Conservation (phyloP, 1,140 invertebrate species). For the Sipha flava region DNA sequence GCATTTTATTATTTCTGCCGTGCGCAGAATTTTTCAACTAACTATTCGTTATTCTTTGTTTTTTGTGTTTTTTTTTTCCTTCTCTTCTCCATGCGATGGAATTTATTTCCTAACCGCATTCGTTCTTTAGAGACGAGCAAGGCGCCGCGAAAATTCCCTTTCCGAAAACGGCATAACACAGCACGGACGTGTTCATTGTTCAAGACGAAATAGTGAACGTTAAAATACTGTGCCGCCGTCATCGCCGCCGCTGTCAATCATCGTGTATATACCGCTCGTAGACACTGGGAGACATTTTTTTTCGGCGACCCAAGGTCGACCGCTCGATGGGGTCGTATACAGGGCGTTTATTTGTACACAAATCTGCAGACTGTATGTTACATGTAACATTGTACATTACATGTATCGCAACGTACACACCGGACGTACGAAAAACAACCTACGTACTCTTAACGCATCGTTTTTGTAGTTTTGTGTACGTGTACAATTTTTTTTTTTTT, state of each 20-base stretch:
- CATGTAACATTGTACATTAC: too few species aligned
- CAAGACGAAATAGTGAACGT: background rate
- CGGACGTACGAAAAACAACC: too few species aligned
- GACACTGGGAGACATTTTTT: background rate
- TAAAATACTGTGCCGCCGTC: too few species aligned
- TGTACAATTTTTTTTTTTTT: too few species aligned
- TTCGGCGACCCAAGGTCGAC: background rate
- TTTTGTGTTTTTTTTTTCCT: background rate
- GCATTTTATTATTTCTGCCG: background rate
- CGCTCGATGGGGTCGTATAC: background rate
- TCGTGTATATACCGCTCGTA: background rate
- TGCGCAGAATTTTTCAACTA: background rate
- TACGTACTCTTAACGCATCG: too few species aligned
- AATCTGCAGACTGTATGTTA: too few species aligned
- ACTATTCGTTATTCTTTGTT: background rate
- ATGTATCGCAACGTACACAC: too few species aligned
- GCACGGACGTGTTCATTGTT: background rate
- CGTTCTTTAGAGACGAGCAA: conserved; percentile 10
- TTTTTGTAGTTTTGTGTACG: too few species aligned
- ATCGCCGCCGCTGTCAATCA: background rate
- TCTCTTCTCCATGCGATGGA: background rate
- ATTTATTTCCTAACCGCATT: background rate
- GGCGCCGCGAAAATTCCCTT: conserved; percentile 20
- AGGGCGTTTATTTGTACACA: background rate
- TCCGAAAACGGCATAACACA: background rate